Conservation (phyloP, 2,113 vertebrate genomes). For the Mesoclemmys tuberculata region DNA sequence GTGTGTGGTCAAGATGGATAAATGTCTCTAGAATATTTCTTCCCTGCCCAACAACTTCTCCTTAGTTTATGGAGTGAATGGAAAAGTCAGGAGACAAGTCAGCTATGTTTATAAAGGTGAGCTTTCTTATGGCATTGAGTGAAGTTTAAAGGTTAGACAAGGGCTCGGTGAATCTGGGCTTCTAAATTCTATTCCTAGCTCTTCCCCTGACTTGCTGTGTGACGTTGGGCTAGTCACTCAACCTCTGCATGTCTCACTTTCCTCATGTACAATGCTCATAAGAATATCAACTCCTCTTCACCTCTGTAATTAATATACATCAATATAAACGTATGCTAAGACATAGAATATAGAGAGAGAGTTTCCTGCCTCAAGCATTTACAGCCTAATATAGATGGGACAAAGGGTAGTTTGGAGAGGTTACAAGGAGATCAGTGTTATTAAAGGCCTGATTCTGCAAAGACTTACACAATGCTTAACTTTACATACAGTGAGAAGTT, state of each 20-base stretch:
- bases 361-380: background rate
- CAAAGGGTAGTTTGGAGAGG: background rate
- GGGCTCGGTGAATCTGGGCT: background rate
- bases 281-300: background rate
- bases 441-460: background rate
- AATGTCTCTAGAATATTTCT: background rate
- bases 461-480: background rate
- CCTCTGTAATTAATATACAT: background rate
- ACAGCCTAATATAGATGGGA: background rate
- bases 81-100: background rate
- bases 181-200: background rate
- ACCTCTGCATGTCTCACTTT: background rate
- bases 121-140: background rate
- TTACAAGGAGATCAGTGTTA: background rate
- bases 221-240: fast-evolving
- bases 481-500: background rate
- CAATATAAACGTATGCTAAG: fast-evolving
- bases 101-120: background rate
- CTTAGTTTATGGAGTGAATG: background rate
- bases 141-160: background rate
- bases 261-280: background rate
- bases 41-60: background rate
- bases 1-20: background rate
- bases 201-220: background rate
- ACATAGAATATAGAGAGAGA: background rate